Evolutionary conservation across 1,140 invertebrate species (phyloP), one percentile per base, ranked within the genome.

Genomic region (Drosophila santomea): DNA sequence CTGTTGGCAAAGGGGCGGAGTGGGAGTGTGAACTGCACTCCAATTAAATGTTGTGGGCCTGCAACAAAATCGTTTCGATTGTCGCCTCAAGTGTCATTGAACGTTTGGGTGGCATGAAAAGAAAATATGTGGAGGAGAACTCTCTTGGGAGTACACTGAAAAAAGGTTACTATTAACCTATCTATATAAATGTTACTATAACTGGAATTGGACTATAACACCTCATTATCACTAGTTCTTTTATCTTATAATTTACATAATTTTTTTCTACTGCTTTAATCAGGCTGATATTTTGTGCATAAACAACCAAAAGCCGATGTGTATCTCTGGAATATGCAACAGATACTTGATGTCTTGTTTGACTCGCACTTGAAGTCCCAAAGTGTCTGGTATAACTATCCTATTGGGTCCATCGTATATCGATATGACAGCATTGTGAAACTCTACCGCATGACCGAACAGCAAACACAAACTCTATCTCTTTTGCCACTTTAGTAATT

Each of bases 51-150:
- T 63, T 74, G 67, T 41, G 64, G 64, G 59, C 56, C 48, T 67
- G 77, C 59, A 84, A 84, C 63, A 69, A 84, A 84, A 80, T 80
- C 81, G 80, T 80, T 85, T 85, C 73, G 56, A 85, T 84, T 84
- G 78, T 85, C 82, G 78, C 59, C 58, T 74, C 81, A 64, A 84
- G 81, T 81, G 78, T 62, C 81, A 81, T 77, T 77, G 60, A 66
- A 80, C 60, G 64, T 80, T 74, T 44, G 69, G 61, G 69, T 59
- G 56, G 75, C 44, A 56, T 58, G 20, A 38, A 55, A 36, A 48
- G 36, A 54, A 44, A 48, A 39, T 14, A 39, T 48, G 23, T 45
- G 3, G 1, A 11, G 44, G 23, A 39, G 35, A 64, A 20, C 43
- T 15, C 44, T 66, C 44, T 23, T 11, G 25, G 55, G 25, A 17